Base-by-base conservation (phyloP, 2,797 vertebrate species). In the Antrozous pallidus region DNA sequence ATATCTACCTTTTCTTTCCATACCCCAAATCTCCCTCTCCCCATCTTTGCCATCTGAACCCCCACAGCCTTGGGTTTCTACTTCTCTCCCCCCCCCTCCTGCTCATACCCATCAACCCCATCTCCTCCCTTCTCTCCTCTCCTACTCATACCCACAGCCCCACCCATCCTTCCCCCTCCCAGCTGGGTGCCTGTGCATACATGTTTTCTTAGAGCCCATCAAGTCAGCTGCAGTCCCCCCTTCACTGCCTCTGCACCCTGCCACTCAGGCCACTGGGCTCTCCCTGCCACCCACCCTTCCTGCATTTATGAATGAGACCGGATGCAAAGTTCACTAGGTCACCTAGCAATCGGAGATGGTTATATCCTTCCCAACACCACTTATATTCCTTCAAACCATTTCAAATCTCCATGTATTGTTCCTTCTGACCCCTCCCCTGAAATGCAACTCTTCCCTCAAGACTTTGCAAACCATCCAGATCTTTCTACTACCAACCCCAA, bases 231-330 rank as follows among this genome's bases (percentile, higher is more conserved):
- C 93, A 38, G 65, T 31, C 12, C 97, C 98, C 98, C 97, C 98
- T 98, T 97, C 97, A 92, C 91, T 92, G 96, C 93, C n/a, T 96
- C 97, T 58, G 92, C 95, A 95, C 93, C 85, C 91, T 45, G 83
- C 84, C 65, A 4, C 93, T 96, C n/a, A 95, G 91, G 96, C 97
- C 90, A 96, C 96, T 95, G 94, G 95, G 86, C 88, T 94, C 96
- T 97, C 96, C 95, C 26, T 61, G 96, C 97, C 97, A 97, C 96
- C 95, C 61, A 96, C 97, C 75, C 91, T 96, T 97, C 94, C 95
- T 96, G 96, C 98, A 98, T 99, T 99, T 99, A 98, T 99, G 98
- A 99, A 99, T 99, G 98, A 98, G 98, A 98, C 90, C 94, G 95
- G 98, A 98, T 97, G 95, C 78, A 96, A 98, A 96, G 96, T 96